Evolutionary conservation across 1,140 invertebrate species (phyloP).

Genomic region (Sinella curviseta): DNA sequence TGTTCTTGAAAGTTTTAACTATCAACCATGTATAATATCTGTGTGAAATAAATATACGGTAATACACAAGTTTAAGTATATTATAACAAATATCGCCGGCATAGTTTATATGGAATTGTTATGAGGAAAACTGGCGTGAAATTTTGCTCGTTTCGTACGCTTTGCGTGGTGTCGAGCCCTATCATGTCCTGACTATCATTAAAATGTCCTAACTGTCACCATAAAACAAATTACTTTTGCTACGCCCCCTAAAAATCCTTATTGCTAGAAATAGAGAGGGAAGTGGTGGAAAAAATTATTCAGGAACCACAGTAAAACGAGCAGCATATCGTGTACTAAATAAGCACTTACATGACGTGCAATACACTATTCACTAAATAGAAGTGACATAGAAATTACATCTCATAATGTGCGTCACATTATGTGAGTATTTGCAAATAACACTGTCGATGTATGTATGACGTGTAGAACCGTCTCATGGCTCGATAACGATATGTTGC

Average conservation of each 20-base stretch:
- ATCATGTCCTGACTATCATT: slow-evolving; percentile 49
- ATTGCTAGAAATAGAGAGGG: not conserved
- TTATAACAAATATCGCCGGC: too few relatives aligned
- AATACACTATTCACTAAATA: not conserved
- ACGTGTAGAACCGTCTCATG: too few relatives aligned
- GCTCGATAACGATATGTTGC: too few relatives aligned
- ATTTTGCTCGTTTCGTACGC: not conserved
- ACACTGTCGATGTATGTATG: not conserved
- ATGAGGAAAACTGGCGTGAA: not conserved
- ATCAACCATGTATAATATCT: too few relatives aligned
- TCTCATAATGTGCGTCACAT: too few relatives aligned
- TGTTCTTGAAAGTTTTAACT: too few relatives aligned
- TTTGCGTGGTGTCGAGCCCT: slow-evolving; percentile 33
- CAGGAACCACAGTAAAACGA: not conserved
- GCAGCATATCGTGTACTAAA: not conserved
- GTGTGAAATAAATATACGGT: too few relatives aligned
- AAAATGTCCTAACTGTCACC: slow-evolving; percentile 50
- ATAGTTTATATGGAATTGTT: too few relatives aligned
- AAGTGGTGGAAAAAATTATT: not conserved
- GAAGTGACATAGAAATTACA: too few relatives aligned
- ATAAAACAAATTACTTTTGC: slow-evolving; percentile 50
- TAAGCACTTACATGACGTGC: not conserved
- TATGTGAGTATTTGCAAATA: not conserved
- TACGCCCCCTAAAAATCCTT: slow-evolving; percentile 32
- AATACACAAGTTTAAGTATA: too few relatives aligned